Base-by-base conservation (phyloP, 2,797 vertebrate species). In the Gymnoscopelus microlampas region DNA sequence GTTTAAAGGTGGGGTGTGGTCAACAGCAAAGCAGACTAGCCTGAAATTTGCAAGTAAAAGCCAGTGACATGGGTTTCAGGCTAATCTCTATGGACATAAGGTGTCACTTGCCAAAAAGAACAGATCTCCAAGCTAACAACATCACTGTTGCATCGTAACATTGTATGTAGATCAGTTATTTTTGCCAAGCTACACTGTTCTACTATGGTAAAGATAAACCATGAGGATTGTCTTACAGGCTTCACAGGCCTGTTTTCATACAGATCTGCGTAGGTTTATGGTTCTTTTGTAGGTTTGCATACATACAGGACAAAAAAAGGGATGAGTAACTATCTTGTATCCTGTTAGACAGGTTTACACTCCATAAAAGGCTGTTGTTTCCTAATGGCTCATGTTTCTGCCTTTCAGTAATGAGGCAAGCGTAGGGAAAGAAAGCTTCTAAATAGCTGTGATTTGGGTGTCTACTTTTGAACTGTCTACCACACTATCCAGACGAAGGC, bases 331-430 rank as follows among this genome's bases (percentile, higher is more conserved):
- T 47, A 24, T 1, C 0, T 61, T 23, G 44, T 54, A 50, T 79
- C 84, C 60, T 63, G 74, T 80, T 61, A 3, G 53, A 80, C 63
- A 75, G 75, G 83, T 85, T 88, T 73, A 9, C 39, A 44, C 14
- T 68, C 58, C 29, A 14, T 13, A 26, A 29, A n/a, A 24, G 63
- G 47, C 11, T 7, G 48, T 57, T n/a, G 50, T 68, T 78, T 73
- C 65, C 54, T 57, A 64, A 60, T 5, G 71, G 67, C 73, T 87
- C 83, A 82, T 57, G 59, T 88, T 79, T 69, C 80, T 78, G 7
- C 51, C 59, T 57, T 82, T 86, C 71, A 77, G 72, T 11, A 51
- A n/a, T 32, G 15, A 4, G 77, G 70, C 73, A 73, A 44, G 14
- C 3, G 0, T 35, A 60, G 19, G 9, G 51, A 71, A 61, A 70